Base-by-base conservation (phyloP, 2,888 invertebrate genomes). In the Barypeithes pellucidus region DNA sequence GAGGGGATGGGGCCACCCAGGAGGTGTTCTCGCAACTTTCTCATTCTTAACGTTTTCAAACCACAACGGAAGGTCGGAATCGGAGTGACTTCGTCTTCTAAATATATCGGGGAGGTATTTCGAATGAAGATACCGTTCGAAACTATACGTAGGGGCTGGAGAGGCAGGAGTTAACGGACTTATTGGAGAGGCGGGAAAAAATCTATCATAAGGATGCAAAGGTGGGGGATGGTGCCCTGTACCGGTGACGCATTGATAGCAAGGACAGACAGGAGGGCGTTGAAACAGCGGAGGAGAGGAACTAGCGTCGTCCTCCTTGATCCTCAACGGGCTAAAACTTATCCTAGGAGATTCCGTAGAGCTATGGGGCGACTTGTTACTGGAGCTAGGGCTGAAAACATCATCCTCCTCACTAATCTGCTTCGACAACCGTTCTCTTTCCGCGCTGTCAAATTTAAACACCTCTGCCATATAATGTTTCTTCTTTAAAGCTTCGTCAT, bases 71-170 rank as follows among this genome's bases (percentile, higher is more conserved):
- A 91, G 85, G 80, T 92, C 92, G 3, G 91, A 90, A 81, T 92
- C 92, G 41, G 91, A 91, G 80, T 91, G 91, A 81, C 91, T 91
- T 69, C 91, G 86, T 75, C 89, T 86, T 39, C 90, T 87, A 80
- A 89, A 89, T 47, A 90, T 86, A 80, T 90, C 89, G 5, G 90
- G 90, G 84, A 91, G 88, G 87, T 90, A 90, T 87, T 90, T 90
- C 77, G 89, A 88, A 84, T 90, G 89, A 72, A 90, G 87, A 84
- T 90, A 91, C 80, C 89, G 89, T 84, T 90, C 90, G 85, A 91
- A 91, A 80, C 87, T 89, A 83, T 88, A 89, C 36, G 88, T 87
- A 12, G 89, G 89, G 16, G 89, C 87, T 5, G 89, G 89, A 2
- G 89, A 88, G 33, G 88, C 85, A 0, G 89, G 88, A 1, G 89